Base-by-base conservation (phyloP, 2,888 invertebrate species). In the Rhaphigaster nebulosa region DNA sequence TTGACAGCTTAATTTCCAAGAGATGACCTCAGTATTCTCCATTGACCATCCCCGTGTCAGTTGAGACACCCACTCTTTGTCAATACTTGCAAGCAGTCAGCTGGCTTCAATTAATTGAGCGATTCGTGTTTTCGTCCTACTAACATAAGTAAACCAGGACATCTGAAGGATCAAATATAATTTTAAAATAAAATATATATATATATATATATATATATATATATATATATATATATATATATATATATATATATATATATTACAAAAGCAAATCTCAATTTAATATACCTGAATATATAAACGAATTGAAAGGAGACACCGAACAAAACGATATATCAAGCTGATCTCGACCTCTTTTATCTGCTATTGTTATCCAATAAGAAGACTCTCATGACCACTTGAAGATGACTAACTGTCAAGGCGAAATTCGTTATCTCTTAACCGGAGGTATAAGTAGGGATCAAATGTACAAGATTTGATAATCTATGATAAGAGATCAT, bases 391-490 rank as follows among this genome's bases (percentile, higher is more conserved):
- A 45, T 26, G 41, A 34, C 84, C 84, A 84, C 84, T 84, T 84
- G 84, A 76, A 38, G 45, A 50, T n/a, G 41, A 80, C 80, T 80
- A 38, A 26, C 84, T n/a, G 84, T 84, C 84, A 84, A 84, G 84
- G 84, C 18, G 45, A 84, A 45, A 84, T 50, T n/a, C 5, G 45
- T 84, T 84, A 84, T 84, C 84, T 26, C 45, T 50, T 13, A 23
- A 13, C 6, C 23, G 70, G 34, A 38, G 70, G 38, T 76, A 23
- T 76, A 20, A 76, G 70, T 76, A 38, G 15, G 38, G 70, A 23
- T 20, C 38, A 26, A 20, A 76, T 23, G 1, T 26, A 20, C 1
- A 38, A 20, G 20, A 29, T 12, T 60, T 60, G 10, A 60, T 60
- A 29, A 60, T 60, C 60, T 29, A 1, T 2, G 52, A 15, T 52